A percentile compares a stretch with the other conserved stretches of the same genome.
Conservation (phyloP, 2,797 vertebrate species). For the Clarias pachynema region DNA sequence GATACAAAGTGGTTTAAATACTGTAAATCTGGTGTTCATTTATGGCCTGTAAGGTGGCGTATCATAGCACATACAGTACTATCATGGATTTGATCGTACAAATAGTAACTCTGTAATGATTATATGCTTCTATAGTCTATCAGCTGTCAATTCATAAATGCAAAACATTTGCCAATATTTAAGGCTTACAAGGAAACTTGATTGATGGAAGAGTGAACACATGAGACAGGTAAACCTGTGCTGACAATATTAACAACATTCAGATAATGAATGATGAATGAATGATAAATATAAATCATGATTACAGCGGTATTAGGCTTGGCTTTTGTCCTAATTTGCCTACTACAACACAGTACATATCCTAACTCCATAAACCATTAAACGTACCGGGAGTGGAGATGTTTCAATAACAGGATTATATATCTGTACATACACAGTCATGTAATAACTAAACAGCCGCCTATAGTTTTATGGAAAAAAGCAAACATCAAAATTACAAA, state of each 20-base stretch:
- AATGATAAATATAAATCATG: not conserved
- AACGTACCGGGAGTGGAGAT: not conserved
- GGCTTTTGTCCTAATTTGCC: not conserved
- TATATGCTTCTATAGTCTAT: slow-evolving; percentile 8
- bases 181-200: slow-evolving; percentile 1
- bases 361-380: not conserved
- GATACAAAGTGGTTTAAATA: slow-evolving; percentile 1
- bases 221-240: not conserved
- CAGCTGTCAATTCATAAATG: slow-evolving; percentile 24
- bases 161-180: not conserved
- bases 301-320: not conserved
- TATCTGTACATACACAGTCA: too few species aligned
- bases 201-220: not conserved
- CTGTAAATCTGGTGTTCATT: not conserved
- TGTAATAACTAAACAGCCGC: too few species aligned
- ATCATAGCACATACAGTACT: slow-evolving; percentile 1
- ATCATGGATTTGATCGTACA: not conserved
- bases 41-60: slow-evolving; percentile 2
- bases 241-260: not conserved
- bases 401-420: too few species aligned
- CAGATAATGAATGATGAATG: not conserved
- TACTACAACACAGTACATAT: not conserved
- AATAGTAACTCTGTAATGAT: not conserved
- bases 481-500: too few species aligned
- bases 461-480: too few species aligned